Evolutionary conservation across 2,113 vertebrate genomes (phyloP).

Genomic region (Heptranchias perlo): DNA sequence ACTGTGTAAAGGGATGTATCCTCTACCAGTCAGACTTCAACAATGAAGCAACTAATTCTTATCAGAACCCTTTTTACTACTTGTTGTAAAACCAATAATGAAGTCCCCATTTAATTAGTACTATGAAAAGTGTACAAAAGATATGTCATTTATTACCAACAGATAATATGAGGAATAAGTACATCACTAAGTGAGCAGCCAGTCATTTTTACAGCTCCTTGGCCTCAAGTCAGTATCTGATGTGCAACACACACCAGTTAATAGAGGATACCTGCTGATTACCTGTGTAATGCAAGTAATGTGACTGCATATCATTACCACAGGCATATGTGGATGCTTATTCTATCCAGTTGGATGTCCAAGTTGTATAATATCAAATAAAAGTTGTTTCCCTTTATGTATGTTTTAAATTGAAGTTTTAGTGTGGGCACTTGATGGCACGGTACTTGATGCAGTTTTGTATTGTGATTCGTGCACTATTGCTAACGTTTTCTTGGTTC

Average conservation of each 20-base stretch:
- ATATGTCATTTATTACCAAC: neutral
- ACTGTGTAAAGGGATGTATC: neutral
- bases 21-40: neutral
- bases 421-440: neutral
- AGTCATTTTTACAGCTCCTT: neutral
- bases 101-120: neutral
- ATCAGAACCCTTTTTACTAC: neutral
- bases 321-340: neutral
- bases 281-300: neutral
- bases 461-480: neutral
- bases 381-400: neutral
- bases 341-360: neutral
- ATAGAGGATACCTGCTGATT: neutral
- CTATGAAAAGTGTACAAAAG: neutral
- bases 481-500: neutral
- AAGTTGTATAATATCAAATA: neutral
- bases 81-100: neutral
- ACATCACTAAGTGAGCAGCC: neutral
- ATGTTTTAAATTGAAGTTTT: neutral
- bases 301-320: neutral
- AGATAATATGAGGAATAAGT: neutral
- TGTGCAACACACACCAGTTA: neutral
- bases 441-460: slow-evolving; percentile 12
- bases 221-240: neutral
- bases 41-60: neutral